A percentile compares a stretch with the other conserved stretches of the same genome.
Conservation (phyloP, 2,113 vertebrate species). For the Stegastes partitus region DNA sequence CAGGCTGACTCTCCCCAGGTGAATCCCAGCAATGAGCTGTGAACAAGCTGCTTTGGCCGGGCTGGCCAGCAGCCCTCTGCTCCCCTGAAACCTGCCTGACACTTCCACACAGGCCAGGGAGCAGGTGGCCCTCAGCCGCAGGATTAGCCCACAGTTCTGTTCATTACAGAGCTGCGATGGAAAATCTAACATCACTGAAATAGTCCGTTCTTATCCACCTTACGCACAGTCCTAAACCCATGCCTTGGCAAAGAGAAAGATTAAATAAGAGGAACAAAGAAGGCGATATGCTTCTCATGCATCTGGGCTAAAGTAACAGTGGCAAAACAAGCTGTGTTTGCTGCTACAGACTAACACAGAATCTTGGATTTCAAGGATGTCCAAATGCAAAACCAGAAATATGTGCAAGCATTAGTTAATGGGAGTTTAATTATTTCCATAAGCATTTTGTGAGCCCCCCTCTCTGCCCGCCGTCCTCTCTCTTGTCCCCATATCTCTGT, state of each 20-base stretch:
- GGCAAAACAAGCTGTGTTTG: background rate
- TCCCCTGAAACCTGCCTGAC: slow-evolving; percentile 63
- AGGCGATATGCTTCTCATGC: background rate
- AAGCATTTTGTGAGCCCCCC: slow-evolving; percentile 33
- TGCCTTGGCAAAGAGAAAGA: background rate
- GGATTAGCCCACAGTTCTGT: slow-evolving; percentile 56
- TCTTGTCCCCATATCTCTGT: slow-evolving; percentile 62
- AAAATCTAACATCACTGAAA: slow-evolving; percentile 24
- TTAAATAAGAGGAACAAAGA: background rate
- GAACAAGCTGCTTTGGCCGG: slow-evolving; percentile 83
- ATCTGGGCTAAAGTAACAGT: slow-evolving; percentile 1
- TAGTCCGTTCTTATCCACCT: background rate
- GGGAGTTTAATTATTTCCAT: slow-evolving; percentile 61
- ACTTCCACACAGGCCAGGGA: slow-evolving; percentile 72
- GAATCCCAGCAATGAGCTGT: slow-evolving; percentile 80
- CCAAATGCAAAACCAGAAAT: slow-evolving; percentile 26
- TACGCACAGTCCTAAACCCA: background rate
- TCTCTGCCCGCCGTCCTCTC: background rate
- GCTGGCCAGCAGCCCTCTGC: slow-evolving; percentile 56
- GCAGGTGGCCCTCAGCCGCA: slow-evolving; percentile 77
- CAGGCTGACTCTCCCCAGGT: slow-evolving; percentile 80
- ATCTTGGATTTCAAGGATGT: slow-evolving; percentile 44
- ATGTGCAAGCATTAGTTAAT: slow-evolving; percentile 35
- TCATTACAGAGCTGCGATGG: slow-evolving; percentile 25
- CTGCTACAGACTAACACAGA: background rate